Percentiles rank a stretch among this genome's conserved stretches.
Evolutionary conservation across 2,888 invertebrate genomes (phyloP).

Genomic region (Nomada ferruginata): DNA sequence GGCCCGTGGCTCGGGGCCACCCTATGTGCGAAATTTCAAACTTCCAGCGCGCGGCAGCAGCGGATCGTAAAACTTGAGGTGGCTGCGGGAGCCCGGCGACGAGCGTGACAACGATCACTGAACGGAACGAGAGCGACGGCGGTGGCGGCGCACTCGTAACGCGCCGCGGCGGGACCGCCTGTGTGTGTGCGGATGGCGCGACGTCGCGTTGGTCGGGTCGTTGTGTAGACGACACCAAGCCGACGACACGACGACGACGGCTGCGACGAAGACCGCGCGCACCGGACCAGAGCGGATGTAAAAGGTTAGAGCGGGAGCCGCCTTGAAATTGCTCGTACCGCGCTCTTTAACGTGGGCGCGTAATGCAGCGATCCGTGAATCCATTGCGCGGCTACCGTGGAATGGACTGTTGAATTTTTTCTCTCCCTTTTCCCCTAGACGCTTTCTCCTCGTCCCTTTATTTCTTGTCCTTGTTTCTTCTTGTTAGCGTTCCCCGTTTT

Average conservation of each 20-base stretch:
- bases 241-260: constrained; percentile 8
- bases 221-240: too few relatives aligned
- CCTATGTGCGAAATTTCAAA: constrained; percentile 77
- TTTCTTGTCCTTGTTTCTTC: not conserved
- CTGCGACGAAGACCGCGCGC: constrained; percentile 48
- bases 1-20: constrained; percentile 50
- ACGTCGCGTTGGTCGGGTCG: constrained; percentile 6
- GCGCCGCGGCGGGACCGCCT: constrained; percentile 18
- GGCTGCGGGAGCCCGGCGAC: constrained; percentile 64
- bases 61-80: constrained; percentile 77
- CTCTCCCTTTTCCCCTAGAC: not conserved
- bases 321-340: constrained; percentile 66
- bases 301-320: constrained; percentile 70
- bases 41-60: constrained; percentile 72
- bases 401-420: constrained; percentile 53
- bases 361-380: constrained; percentile 63
- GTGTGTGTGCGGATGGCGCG: constrained; percentile 15
- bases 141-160: constrained; percentile 25
- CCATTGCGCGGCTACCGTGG: constrained; percentile 62
- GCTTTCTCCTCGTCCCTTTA: constrained; percentile 8
- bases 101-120: constrained; percentile 68
- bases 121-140: constrained; percentile 45
- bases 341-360: constrained; percentile 65
- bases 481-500: not conserved
- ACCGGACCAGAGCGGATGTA: constrained; percentile 66